Conservation (phyloP, 2,888 invertebrate genomes). For the Pristionchus arcanus region DNA sequence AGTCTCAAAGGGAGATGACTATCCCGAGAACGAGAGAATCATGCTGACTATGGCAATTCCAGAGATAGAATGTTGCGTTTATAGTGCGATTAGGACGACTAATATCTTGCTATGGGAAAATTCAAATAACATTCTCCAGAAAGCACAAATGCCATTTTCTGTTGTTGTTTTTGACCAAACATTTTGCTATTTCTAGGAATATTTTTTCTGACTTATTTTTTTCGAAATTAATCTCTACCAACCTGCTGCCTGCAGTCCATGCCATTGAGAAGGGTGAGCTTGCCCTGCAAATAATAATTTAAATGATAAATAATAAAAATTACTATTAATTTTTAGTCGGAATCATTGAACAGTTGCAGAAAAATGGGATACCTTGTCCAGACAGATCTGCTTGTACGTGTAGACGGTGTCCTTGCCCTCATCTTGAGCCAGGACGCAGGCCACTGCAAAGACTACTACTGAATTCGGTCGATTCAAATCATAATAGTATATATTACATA, state of each 20-base stretch:
- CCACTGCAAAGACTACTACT: too few relatives aligned
- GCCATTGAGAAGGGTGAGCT: constrained; percentile 66
- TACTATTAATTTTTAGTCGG: too few relatives aligned
- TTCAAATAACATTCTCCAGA: too few relatives aligned
- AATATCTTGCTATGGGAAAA: too few relatives aligned
- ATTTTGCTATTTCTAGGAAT: background rate
- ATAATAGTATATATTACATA: too few relatives aligned
- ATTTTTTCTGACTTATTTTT: background rate
- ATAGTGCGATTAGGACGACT: background rate
- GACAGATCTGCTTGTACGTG: constrained; percentile 75
- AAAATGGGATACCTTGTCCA: constrained; percentile 70
- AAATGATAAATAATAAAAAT: too few relatives aligned
- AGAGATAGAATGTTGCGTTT: background rate
- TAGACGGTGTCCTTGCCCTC: constrained; percentile 70
- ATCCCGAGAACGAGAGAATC: background rate
- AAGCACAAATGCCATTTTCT: too few relatives aligned
- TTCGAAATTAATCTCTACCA: background rate
- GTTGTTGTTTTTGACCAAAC: too few relatives aligned
- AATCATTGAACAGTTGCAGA: too few relatives aligned
- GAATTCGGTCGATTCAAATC: too few relatives aligned
- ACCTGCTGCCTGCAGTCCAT: constrained; percentile 50
- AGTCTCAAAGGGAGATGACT: too few relatives aligned
- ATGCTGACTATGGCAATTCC: background rate
- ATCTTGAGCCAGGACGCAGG: background rate
- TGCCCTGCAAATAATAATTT: constrained; percentile 60